Evolutionary conservation across 2,888 invertebrate genomes (phyloP), one percentile per base, ranked within the genome.

Genomic region (Hirtodrosophila confusa): DNA sequence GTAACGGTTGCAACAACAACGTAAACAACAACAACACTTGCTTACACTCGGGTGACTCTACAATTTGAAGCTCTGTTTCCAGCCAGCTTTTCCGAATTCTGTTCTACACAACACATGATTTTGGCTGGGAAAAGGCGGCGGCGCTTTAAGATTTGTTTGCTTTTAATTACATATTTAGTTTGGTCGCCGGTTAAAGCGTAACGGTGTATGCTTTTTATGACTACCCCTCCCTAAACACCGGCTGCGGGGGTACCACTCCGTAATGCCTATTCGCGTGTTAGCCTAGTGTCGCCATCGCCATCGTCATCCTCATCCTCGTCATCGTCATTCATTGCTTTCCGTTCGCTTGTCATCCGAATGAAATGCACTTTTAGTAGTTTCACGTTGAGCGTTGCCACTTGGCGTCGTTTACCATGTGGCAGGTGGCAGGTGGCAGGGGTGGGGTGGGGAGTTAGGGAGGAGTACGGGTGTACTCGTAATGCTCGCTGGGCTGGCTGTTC

Each of bases 141-240:
- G 11, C 45, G 50, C 36, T 43, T 49, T 5, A 27, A 71, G 65
- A 85, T 87, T 87, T 82, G 87, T 82, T 85, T 63, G 65, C 65
- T 75, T 87, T 85, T 80, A 80, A 80, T 80, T 86, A 60, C 66
- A 61, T 54, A 71, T 71, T 76, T 54, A 80, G 85, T 86, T 61
- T 84, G 74, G 63, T 64, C 48, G 75, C 23, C 67, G 75, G 61
- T 62, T 80, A 68, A 62, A 66, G 53, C 57, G 65, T 85, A 87
- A 85, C 80, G 83, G 80, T 87, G 49, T 35, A 58, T 71, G 62
- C 58, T 65, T 77, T 86, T 84, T 84, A 86, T 80, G 80, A 64
- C 80, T 48, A 12, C 44, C 9, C 17, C 43, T 23, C 49, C 50
- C 31, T 17, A n/a, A 9, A 36, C 23, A 11, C 4, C 9, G 7